Base-by-base conservation (phyloP, 2,797 vertebrate genomes). In the Glossophaga mutica region DNA sequence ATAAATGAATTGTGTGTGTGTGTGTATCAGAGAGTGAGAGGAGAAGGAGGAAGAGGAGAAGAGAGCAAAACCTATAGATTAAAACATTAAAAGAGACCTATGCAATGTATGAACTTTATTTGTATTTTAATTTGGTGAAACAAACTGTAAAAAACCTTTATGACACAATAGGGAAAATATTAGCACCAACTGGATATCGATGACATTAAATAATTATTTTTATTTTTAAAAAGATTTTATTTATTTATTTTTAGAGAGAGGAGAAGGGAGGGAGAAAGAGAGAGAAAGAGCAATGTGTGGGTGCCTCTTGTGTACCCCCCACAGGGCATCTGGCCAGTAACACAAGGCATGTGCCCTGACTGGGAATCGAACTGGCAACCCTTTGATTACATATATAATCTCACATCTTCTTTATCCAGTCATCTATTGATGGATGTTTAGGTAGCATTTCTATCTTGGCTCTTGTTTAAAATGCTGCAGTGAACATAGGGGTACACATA, bases 101-200 rank as follows among this genome's bases (percentile, higher is more conserved):
- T 87, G 12, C 15, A 77, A 65, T 16, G 18, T 55, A 50, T 87
- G 16, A 34, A 73, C 74, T 42, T 94, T 70, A 26, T 77, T 71
- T 95, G 57, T 81, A 78, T 83, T 88, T 95, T 87, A 79, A 83
- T 34, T 90, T 94, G 37, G 42, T n/a, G 34, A 86, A 78, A 48
- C 12, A 57, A 86, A 55, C 22, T 62, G 2, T 88, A 48, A 90
- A 67, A 52, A 67, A 8, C 4, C 19, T 87, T 84, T 87, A n/a
- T 83, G 82, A 78, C 32, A 59, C 19, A 87, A 34, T 73, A 44
- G 29, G 44, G 50, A 29, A 74, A 78, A 59, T 81, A 77, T 42
- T 81, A 79, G 14, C 8, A 59, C 57, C 65, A 84, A 22, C 11
- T 90, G 9, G 9, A 77, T 85, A 81, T n/a, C 73, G 39, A 65